Conservation (phyloP, 1,140 invertebrate genomes). For the Dreissena polymorpha region DNA sequence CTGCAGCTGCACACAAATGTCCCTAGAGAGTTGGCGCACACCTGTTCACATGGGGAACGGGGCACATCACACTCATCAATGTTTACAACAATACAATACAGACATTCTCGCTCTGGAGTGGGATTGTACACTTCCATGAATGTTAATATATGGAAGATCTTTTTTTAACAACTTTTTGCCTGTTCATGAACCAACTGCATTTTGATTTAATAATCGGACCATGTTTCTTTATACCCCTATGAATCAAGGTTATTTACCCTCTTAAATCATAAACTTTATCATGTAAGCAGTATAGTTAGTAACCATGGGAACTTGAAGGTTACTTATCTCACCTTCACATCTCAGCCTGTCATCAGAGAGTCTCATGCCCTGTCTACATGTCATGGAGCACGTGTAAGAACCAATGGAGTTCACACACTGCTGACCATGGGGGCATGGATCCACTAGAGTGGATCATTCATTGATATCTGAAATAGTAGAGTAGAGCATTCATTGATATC, state of each 20-base stretch:
- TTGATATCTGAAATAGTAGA: slow-evolving; percentile 74
- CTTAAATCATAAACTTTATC: too few species aligned
- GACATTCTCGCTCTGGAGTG: neutral
- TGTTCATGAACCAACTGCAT: neutral
- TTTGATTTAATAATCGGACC: neutral
- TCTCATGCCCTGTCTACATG: slow-evolving; percentile 72
- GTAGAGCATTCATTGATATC: too few species aligned
- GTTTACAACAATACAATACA: slow-evolving; percentile 78
- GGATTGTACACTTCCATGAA: neutral
- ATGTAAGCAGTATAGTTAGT: too few species aligned
- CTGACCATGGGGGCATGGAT: slow-evolving; percentile 70
- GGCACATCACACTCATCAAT: slow-evolving; percentile 82
- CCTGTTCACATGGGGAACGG: slow-evolving; percentile 81
- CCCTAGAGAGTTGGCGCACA: slow-evolving; percentile 83
- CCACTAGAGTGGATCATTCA: slow-evolving; percentile 74
- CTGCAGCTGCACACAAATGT: slow-evolving; percentile 83
- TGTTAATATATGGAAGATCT: neutral
- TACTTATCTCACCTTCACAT: slow-evolving; percentile 74
- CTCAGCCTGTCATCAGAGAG: slow-evolving; percentile 66
- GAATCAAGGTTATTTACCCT: too few species aligned
- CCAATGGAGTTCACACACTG: slow-evolving; percentile 79
- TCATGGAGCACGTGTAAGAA: slow-evolving; percentile 76
- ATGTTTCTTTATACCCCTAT: too few species aligned
- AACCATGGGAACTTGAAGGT: too few species aligned
- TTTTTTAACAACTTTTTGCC: neutral